Evolutionary conservation across 1,140 invertebrate species (phyloP).

Genomic region (Metopolophium dirhodum): DNA sequence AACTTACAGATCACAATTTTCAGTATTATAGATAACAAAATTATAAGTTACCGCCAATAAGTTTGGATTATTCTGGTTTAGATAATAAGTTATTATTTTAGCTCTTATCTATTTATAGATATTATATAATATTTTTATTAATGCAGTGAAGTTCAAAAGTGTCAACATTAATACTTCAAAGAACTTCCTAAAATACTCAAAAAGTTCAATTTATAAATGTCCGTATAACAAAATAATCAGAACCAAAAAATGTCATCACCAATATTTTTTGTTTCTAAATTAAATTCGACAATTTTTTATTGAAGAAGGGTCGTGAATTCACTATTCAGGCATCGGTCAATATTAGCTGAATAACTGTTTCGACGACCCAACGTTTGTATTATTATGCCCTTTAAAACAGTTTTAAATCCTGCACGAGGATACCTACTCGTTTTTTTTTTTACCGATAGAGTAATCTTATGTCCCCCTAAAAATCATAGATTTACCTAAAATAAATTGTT

Average conservation of each 20-base stretch:
- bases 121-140: neutral
- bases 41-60: neutral
- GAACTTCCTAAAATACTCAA: neutral
- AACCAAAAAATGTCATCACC: neutral
- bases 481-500: too few relatives aligned
- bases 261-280: slow-evolving; percentile 4
- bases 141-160: neutral
- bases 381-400: neutral
- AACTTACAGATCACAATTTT: neutral
- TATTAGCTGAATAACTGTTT: neutral
- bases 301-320: neutral
- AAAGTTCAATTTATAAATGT: neutral
- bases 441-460: too few relatives aligned
- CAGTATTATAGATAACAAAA: neutral
- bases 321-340: neutral
- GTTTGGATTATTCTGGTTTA: neutral
- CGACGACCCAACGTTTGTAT: neutral
- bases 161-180: neutral
- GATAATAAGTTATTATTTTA: neutral
- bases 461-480: too few relatives aligned
- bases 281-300: neutral
- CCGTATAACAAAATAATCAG: neutral
- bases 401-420: neutral
- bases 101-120: neutral
- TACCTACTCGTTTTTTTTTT: too few relatives aligned